Evolutionary conservation across 2,888 invertebrate genomes (phyloP).

Genomic region (Nomada ferruginata): DNA sequence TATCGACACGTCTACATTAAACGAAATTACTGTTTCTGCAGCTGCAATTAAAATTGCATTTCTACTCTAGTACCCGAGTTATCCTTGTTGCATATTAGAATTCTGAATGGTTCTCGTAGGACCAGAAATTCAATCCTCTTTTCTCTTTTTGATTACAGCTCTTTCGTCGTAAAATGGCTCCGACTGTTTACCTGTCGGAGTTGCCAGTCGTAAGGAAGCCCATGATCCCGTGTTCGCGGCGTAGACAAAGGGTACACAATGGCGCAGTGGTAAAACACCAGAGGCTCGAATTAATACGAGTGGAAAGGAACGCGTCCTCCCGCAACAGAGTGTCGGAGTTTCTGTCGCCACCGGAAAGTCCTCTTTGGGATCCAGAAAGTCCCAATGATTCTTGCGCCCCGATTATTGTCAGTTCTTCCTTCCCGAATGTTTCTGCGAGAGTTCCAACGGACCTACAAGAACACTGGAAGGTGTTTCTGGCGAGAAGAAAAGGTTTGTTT

Average conservation of each 20-base stretch:
- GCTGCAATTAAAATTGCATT: too few species aligned
- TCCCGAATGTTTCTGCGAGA: conserved; percentile 49
- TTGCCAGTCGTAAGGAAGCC: conserved; percentile 68
- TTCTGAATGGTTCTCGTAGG: too few species aligned
- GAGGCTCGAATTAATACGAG: conserved; percentile 58
- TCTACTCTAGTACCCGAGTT: too few species aligned
- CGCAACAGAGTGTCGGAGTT: conserved; percentile 8
- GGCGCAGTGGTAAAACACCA: conserved; percentile 65
- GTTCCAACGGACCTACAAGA: conserved; percentile 61
- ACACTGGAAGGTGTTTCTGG: conserved; percentile 62
- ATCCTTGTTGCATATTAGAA: too few species aligned
- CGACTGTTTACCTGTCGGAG: conserved; percentile 76
- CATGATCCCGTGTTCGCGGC: conserved; percentile 61
- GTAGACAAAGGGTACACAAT: conserved; percentile 62
- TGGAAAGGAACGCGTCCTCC: conserved; percentile 35
- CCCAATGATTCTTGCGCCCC: conserved; percentile 47
- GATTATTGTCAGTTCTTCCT: conserved; percentile 42
- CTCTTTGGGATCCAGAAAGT: conserved; percentile 59
- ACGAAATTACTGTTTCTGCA: too few species aligned
- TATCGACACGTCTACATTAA: too few species aligned
- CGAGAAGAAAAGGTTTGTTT: conserved; percentile 72
- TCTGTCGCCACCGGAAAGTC: conserved; percentile 54
- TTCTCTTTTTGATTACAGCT: conserved; percentile 40
- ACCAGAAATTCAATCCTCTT: neutral
- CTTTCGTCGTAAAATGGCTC: conserved; percentile 70